phyloP scores from a whole-genome alignment of 2,797 vertebrate genomes.

The Australoheros facetus region DNA sequence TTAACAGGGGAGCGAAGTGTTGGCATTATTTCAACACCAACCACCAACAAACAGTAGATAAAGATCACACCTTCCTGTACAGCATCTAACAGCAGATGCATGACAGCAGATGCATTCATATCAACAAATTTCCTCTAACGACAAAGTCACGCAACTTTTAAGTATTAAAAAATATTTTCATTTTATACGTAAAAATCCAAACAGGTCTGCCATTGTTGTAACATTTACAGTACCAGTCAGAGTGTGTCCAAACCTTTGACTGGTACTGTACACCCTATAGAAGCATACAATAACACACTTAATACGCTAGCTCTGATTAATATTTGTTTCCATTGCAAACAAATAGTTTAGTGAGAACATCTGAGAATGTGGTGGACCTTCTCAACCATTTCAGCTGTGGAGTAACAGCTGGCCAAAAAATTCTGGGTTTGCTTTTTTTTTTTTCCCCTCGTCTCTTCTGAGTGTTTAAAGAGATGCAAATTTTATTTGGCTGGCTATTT shows the following conservation, averaged over 20 bases:
- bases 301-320: not conserved
- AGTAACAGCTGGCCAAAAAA: not conserved
- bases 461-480: not conserved
- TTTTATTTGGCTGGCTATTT: not conserved
- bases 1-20: not conserved
- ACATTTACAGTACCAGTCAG: not conserved
- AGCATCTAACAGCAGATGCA: not conserved
- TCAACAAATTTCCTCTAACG: not conserved
- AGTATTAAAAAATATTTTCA: not conserved
- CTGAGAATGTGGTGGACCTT: not conserved
- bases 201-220: not conserved
- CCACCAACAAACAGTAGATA: not conserved
- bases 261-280: not conserved
- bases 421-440: not conserved
- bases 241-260: too few species aligned
- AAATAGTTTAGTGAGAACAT: not conserved
- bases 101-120: not conserved
- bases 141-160: not conserved
- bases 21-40: not conserved
- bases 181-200: not conserved
- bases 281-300: not conserved
- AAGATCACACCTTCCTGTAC: slow-evolving; percentile 12
- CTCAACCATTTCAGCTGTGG: not conserved
- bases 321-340: not conserved
- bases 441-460: not conserved